These are phyloP conservation scores for Tanytarsus gracilentus DNA, from an alignment of 2,888 invertebrate species.

Conservation along the genomic window DNA sequence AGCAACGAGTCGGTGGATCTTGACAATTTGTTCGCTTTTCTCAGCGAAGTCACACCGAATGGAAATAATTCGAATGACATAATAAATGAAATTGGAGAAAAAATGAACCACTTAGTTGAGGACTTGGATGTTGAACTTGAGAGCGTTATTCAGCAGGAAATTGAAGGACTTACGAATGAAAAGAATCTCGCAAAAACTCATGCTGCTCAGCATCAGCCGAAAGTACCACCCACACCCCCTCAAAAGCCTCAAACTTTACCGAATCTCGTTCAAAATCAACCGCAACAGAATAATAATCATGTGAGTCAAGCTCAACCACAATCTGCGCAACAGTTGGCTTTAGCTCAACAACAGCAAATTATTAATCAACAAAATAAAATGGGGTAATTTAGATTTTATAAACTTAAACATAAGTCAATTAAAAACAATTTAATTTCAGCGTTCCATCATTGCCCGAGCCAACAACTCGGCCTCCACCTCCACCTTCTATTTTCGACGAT, in stretches of 20 bases:
- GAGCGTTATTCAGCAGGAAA: constrained; percentile 54
- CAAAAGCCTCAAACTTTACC: constrained; percentile 29
- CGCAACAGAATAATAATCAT: neutral
- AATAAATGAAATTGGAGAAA: constrained; percentile 74
- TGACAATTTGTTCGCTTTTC: constrained; percentile 82
- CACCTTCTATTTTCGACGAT: constrained; percentile 40
- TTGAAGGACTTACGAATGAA: constrained; percentile 47
- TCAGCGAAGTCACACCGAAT: constrained; percentile 64
- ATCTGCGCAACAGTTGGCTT: constrained; percentile 32
- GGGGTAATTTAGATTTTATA: neutral
- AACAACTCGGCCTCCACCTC: constrained; percentile 64
- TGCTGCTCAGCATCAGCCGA: constrained; percentile 30
- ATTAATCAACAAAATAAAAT: constrained; percentile 3
- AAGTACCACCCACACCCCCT: constrained; percentile 33
- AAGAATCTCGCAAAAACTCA: constrained; percentile 32
- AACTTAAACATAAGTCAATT: neutral
- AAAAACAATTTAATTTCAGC: constrained; percentile 44
- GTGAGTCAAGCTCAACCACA: constrained; percentile 23
- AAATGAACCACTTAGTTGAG: constrained; percentile 73
- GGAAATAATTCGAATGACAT: constrained; percentile 52
- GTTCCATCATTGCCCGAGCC: constrained; percentile 65
- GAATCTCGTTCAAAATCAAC: neutral
- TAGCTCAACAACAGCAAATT: neutral
- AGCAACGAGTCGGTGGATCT: constrained; percentile 67
- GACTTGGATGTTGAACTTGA: constrained; percentile 71